Conservation (phyloP, 2,113 vertebrate genomes). For the Corapipo altera region DNA sequence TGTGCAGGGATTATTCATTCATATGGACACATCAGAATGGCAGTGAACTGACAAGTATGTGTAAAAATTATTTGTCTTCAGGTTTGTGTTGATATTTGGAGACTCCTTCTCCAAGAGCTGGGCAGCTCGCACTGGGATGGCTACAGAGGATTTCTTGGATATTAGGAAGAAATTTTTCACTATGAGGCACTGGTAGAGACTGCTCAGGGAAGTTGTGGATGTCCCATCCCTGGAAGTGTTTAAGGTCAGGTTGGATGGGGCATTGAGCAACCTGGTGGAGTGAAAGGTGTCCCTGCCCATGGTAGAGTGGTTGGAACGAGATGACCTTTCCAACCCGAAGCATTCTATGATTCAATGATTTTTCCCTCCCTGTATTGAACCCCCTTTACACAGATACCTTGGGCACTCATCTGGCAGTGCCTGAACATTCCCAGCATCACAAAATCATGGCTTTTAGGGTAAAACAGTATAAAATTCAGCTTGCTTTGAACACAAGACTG, state of each 20-base stretch:
- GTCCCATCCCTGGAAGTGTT: not conserved
- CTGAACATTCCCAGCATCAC: not conserved
- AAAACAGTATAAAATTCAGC: not conserved
- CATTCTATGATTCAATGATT: not conserved
- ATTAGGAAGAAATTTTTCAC: not conserved
- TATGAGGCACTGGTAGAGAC: not conserved
- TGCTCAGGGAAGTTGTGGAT: not conserved
- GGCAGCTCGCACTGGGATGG: not conserved
- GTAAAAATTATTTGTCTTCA: not conserved
- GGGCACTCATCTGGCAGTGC: not conserved
- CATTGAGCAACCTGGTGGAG: not conserved
- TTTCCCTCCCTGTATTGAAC: not conserved
- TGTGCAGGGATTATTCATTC: not conserved
- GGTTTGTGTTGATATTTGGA: not conserved
- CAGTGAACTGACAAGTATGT: not conserved
- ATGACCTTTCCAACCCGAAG: not conserved
- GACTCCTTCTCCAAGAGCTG: not conserved
- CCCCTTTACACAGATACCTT: not conserved
- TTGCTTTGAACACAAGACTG: not conserved
- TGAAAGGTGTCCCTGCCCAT: not conserved
- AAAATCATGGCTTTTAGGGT: not conserved
- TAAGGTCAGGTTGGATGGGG: not conserved
- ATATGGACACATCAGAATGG: not conserved
- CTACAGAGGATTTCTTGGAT: not conserved
- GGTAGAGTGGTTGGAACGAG: accelerated